Evolutionary conservation across 2,888 invertebrate genomes (phyloP).

Genomic region (Frankliniella intonsa): DNA sequence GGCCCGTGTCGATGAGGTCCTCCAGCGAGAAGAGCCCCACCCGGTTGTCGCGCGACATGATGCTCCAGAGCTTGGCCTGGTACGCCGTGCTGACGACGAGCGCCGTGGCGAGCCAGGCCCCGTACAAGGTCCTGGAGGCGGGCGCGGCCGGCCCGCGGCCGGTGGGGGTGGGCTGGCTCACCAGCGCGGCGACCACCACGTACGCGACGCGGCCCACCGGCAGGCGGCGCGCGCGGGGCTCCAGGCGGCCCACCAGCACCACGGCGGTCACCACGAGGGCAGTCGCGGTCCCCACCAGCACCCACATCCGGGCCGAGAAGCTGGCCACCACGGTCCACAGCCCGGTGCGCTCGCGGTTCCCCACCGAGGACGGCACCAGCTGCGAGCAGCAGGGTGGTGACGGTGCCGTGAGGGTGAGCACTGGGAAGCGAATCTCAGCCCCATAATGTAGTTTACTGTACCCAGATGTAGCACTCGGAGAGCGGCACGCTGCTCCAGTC

Average conservation of each 20-base stretch:
- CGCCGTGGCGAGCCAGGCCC: neutral
- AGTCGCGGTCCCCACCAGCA: neutral
- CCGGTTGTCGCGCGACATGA: neutral
- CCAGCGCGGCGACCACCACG: neutral
- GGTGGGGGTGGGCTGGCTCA: neutral
- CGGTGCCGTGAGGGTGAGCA: neutral
- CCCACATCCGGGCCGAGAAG: neutral
- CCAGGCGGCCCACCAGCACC: neutral
- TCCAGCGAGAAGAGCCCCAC: neutral
- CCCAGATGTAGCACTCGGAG: neutral
- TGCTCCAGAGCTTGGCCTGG: neutral
- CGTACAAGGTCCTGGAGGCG: neutral
- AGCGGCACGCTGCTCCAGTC: neutral
- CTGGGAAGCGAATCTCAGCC: neutral
- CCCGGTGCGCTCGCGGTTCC: neutral
- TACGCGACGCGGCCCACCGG: neutral
- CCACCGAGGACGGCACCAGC: neutral
- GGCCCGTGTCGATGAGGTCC: neutral
- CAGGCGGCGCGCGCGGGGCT: neutral
- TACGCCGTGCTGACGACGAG: slow-evolving; percentile 14
- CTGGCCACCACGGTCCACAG: neutral
- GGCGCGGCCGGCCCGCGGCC: neutral
- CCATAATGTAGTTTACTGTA: too few relatives aligned
- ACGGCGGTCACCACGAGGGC: neutral
- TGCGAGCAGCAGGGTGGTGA: neutral